A percentile compares a stretch with the other conserved stretches of the same genome.
phyloP scores from a whole-genome alignment of 1,140 invertebrate genomes.

The Samia ricini region DNA sequence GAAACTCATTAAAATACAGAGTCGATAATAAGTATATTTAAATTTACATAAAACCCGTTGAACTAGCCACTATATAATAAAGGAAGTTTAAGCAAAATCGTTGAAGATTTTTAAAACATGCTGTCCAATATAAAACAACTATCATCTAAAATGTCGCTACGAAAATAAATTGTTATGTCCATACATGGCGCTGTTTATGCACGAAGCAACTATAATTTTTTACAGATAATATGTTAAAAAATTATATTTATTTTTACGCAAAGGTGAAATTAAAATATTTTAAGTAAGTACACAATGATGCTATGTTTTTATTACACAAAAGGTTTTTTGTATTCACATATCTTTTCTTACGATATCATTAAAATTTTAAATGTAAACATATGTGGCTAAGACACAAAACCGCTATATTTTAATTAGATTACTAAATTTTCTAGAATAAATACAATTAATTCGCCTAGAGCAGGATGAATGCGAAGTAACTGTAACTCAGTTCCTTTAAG shows the following conservation, averaged over 20 bases:
- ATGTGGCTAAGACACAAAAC: too few relatives aligned
- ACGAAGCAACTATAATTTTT: background rate
- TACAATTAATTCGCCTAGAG: too few relatives aligned
- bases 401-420: too few relatives aligned
- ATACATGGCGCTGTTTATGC: background rate
- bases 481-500: too few relatives aligned
- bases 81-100: slow-evolving; percentile 6
- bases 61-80: slow-evolving; percentile 2
- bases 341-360: too few relatives aligned
- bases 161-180: slow-evolving; percentile 2
- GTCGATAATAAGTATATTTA: background rate
- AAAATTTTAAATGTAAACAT: too few relatives aligned
- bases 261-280: background rate
- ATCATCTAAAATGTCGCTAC: slow-evolving; percentile 4
- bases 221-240: background rate
- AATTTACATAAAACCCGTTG: background rate
- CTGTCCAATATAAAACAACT: slow-evolving; percentile 7
- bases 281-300: background rate
- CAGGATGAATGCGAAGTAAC: too few relatives aligned
- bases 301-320: too few relatives aligned
- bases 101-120: slow-evolving; percentile 1
- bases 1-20: background rate
- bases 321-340: too few relatives aligned
- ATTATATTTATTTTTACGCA: background rate
- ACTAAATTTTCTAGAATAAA: too few relatives aligned